Conservation (phyloP, 2,113 vertebrate genomes). For the Xerus inauris region DNA sequence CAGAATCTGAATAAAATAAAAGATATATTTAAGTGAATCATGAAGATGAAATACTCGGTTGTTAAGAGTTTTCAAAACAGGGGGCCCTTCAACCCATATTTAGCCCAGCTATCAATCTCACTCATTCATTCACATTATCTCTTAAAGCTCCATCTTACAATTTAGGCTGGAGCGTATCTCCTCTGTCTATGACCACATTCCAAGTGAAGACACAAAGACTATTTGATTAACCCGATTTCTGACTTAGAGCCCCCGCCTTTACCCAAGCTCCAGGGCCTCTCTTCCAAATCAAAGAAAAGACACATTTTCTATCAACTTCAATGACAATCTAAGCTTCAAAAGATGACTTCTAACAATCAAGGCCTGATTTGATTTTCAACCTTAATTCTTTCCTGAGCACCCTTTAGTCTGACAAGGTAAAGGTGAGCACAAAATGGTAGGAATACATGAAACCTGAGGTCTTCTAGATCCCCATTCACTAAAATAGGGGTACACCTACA, state of each 20-base stretch:
- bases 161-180: background rate
- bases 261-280: background rate
- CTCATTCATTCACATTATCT: background rate
- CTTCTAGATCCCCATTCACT: background rate
- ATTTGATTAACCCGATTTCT: background rate
- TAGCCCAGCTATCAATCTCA: background rate
- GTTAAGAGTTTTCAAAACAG: background rate
- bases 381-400: background rate
- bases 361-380: background rate
- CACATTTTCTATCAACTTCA: background rate
- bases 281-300: background rate
- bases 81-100: background rate
- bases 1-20: constrained; percentile 51
- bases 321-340: background rate
- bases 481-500: background rate
- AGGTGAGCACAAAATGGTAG: background rate
- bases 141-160: background rate
- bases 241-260: background rate
- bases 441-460: background rate
- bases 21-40: background rate
- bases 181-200: background rate
- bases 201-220: background rate
- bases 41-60: background rate
- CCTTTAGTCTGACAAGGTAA: background rate
- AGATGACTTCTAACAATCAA: background rate